Evolutionary conservation across 2,113 vertebrate species (phyloP), one percentile per base, ranked within the genome.

Genomic region (Clinocottus analis): DNA sequence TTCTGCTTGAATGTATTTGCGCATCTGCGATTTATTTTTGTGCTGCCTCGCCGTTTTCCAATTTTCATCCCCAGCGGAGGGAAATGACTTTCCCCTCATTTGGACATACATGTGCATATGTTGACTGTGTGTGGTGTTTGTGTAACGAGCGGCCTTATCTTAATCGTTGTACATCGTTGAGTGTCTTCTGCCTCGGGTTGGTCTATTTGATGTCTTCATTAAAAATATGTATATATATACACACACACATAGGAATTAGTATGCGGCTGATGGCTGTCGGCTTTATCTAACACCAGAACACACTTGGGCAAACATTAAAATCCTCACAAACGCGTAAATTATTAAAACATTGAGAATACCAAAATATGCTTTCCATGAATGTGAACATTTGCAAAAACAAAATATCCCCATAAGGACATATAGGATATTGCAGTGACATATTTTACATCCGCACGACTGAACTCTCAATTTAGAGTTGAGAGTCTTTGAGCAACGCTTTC

Each of bases 11-110:
- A 74, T 85, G 78, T 89, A 37, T 89, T 85, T 82, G 89, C 55
- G 66, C 85, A 88, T 92, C 80, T 91, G 91, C 41, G 76, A 89
- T 88, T 90, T 87, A 89, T 87, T 91, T 91, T 87, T 81, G 43
- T 83, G 68, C 80, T 72, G 58, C 80, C 33, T 87, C 76, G 68
- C 71, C 35, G 72, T 74, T 83, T 83, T 63, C 13, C 79, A 51
- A 27, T 84, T 88, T 75, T 3, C 31, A 58, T 1, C 39, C 75
- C 59, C 61, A 58, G 70, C 45, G 4, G 39, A 51, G 9, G 29
- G 47, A 88, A 80, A 83, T 55, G 39, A 73, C 64, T 87, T 62
- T 63, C 62, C 53, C 49, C 65, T 35, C 59, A 77, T 70, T 80
- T 61, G 35, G 78, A 81, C 82, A 80, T 75, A 39, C 31, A 39